Evolutionary conservation across 2,797 vertebrate species (phyloP).

Genomic region (Propithecus perrieri): DNA sequence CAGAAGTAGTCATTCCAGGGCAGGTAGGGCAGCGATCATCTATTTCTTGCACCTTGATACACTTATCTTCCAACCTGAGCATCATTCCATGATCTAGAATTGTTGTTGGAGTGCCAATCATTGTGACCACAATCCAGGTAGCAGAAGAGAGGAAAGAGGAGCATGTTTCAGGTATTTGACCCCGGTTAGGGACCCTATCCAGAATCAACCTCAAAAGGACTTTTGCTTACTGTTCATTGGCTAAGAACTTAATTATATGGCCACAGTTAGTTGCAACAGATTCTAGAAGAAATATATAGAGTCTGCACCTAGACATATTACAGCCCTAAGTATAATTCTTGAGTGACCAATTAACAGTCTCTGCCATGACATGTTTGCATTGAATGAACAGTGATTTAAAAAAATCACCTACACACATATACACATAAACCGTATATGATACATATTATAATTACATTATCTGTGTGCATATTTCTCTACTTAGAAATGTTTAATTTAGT

Average conservation of each 20-base stretch:
- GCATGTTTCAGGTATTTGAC: background rate
- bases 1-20: background rate
- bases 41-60: background rate
- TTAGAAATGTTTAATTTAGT: background rate
- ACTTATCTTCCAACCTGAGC: background rate
- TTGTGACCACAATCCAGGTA: background rate
- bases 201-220: background rate
- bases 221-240: background rate
- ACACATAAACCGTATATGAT: background rate
- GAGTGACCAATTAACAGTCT: background rate
- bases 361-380: background rate
- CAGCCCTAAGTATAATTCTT: background rate
- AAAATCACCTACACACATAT: background rate
- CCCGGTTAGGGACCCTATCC: background rate
- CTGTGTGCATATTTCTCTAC: background rate
- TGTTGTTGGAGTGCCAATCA: background rate
- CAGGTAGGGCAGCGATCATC: fast-evolving
- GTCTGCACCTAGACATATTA: background rate
- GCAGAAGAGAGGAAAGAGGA: background rate
- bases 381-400: background rate
- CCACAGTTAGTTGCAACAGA: background rate
- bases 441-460: background rate
- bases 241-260: background rate
- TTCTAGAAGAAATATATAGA: background rate
- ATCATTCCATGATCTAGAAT: background rate